Conservation (phyloP, 2,113 vertebrate genomes). For the Ibidorhyncha struthersii region DNA sequence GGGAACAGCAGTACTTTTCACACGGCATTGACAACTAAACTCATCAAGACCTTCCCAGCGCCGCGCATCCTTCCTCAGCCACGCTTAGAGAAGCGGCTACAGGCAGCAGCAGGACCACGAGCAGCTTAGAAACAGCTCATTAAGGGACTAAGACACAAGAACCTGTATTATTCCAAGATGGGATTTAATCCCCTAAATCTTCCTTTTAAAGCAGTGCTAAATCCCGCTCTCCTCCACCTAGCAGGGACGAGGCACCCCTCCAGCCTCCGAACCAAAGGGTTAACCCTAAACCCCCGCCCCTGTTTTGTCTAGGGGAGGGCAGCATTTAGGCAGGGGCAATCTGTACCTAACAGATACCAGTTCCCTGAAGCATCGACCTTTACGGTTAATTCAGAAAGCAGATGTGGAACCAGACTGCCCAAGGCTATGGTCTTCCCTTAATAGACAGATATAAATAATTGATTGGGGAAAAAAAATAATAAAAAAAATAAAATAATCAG, state of each 20-base stretch:
- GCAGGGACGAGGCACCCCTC: background rate
- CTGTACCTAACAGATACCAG: too few relatives aligned
- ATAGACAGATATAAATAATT: background rate
- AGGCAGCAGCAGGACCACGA: background rate
- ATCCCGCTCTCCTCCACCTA: background rate
- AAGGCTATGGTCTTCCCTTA: background rate
- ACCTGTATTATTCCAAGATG: background rate
- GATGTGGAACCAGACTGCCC: background rate
- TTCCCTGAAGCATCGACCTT: background rate
- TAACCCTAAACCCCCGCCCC: background rate
- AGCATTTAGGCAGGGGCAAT: background rate
- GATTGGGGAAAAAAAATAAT: background rate
- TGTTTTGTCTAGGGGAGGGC: background rate
- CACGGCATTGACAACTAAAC: background rate
- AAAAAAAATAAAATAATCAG: fast-evolving
- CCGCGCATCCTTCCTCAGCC: background rate
- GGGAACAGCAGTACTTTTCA: background rate
- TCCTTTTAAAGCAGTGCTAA: background rate
- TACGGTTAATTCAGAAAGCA: background rate
- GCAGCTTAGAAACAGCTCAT: background rate
- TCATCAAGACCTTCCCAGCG: background rate
- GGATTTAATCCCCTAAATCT: background rate
- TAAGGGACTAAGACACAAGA: background rate
- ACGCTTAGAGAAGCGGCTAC: background rate
- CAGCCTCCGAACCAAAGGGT: background rate